Evolutionary conservation across 2,888 invertebrate genomes (phyloP).

Genomic region (Heteropelma amictum): DNA sequence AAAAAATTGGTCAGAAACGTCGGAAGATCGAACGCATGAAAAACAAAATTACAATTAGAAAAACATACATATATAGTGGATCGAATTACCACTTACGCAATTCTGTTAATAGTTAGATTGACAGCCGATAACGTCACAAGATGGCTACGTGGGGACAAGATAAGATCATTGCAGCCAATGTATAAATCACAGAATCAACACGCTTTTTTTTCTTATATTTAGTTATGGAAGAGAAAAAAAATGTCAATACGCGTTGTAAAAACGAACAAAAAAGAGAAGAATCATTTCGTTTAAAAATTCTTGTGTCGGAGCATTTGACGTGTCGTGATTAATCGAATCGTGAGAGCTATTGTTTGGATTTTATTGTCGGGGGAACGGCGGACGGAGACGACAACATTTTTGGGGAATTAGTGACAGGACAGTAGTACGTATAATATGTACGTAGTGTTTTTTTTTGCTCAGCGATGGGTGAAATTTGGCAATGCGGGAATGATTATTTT

Average conservation of each 20-base stretch:
- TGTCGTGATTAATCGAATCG: too few relatives aligned
- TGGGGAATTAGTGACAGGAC: not conserved
- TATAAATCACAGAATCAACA: constrained; percentile 53
- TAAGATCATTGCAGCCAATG: constrained; percentile 75
- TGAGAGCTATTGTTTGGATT: too few relatives aligned
- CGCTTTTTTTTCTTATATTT: constrained; percentile 1
- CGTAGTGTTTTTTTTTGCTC: not conserved
- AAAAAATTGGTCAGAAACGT: constrained; percentile 46
- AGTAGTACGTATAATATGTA: not conserved
- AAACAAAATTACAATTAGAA: constrained; percentile 63
- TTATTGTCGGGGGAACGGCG: too few relatives aligned
- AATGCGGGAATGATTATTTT: too few relatives aligned
- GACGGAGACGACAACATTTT: not conserved
- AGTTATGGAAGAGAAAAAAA: not conserved
- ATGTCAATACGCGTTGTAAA: not conserved
- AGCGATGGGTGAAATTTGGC: too few relatives aligned
- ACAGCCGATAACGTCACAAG: constrained; percentile 95
- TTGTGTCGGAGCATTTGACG: too few relatives aligned
- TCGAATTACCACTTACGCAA: constrained; percentile 88
- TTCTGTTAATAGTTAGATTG: constrained; percentile 95
- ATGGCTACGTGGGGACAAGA: constrained; percentile 86
- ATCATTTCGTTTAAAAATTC: not conserved
- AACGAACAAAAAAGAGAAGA: not conserved
- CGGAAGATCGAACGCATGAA: not conserved
- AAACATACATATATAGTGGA: constrained; percentile 73